phyloP scores from a whole-genome alignment of 1,140 invertebrate species.

The Cyrtorhinus lividipennis region DNA sequence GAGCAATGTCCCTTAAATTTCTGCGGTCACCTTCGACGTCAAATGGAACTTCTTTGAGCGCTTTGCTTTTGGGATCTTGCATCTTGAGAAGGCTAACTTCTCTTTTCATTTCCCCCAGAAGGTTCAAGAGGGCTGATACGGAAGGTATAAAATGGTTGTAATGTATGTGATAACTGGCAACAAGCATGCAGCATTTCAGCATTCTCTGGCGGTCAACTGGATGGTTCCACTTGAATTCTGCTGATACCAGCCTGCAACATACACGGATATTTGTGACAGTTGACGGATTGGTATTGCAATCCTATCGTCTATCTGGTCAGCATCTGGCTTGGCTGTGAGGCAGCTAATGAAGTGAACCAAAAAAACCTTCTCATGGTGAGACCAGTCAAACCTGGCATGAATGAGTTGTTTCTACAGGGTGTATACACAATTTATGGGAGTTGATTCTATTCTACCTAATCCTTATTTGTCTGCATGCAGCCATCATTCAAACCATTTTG shows the following conservation, averaged over 20 bases:
- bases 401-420: too few relatives aligned
- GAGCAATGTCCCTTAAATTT: neutral
- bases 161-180: neutral
- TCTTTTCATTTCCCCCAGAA: neutral
- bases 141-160: slow-evolving; percentile 2
- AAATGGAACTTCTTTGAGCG: neutral
- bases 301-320: too few relatives aligned
- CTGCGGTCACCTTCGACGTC: neutral
- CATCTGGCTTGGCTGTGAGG: too few relatives aligned
- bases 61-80: neutral
- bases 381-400: too few relatives aligned
- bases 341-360: too few relatives aligned
- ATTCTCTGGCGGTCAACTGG: slow-evolving; percentile 5
- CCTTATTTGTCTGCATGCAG: too few relatives aligned
- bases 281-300: too few relatives aligned
- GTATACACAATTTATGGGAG: too few relatives aligned
- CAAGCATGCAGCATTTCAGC: neutral
- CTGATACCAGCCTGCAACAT: neutral
- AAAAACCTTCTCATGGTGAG: too few relatives aligned
- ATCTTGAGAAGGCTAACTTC: neutral
- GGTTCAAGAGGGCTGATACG: neutral
- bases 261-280: too few relatives aligned
- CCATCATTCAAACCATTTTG: too few relatives aligned
- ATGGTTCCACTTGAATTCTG: slow-evolving; percentile 10
- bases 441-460: too few relatives aligned